Conservation (phyloP, 2,113 vertebrate species). For the Neotragus moschatus region DNA sequence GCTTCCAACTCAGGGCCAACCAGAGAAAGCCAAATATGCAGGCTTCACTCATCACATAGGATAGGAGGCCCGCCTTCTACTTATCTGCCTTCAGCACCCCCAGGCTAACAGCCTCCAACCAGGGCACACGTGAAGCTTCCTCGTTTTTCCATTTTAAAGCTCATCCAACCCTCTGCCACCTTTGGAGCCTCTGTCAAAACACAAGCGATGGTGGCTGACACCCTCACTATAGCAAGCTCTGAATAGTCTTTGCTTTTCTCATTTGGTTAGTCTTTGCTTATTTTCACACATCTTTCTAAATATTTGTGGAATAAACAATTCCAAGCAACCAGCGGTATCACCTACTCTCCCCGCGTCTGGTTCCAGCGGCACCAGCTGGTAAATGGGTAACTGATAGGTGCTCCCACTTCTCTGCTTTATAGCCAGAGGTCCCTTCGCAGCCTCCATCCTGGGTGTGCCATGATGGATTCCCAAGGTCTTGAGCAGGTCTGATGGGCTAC, state of each 20-base stretch:
- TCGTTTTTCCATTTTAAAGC: not conserved
- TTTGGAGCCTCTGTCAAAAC: not conserved
- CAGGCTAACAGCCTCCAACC: not conserved
- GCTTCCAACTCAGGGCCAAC: not conserved
- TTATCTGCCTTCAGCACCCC: not conserved
- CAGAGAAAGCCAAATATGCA: not conserved
- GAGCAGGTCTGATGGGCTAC: not conserved
- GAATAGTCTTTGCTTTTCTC: not conserved
- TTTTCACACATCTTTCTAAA: not conserved
- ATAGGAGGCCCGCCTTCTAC: accelerated
- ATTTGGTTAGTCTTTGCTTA: not conserved
- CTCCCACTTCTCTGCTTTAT: not conserved
- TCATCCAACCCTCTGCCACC: not conserved
- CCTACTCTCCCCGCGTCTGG: not conserved
- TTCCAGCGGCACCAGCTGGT: not conserved
- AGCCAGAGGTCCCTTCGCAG: not conserved
- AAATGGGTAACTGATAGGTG: accelerated
- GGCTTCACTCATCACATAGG: not conserved
- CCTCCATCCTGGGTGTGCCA: not conserved
- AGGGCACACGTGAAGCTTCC: accelerated
- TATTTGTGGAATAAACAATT: not conserved
- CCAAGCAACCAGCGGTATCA: not conserved
- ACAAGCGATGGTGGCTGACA: not conserved
- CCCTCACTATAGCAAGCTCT: not conserved
- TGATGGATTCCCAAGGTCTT: not conserved